These are phyloP conservation scores for Cosmopolites sordidus DNA, from an alignment of 2,888 invertebrate species.

Conservation along the genomic window DNA sequence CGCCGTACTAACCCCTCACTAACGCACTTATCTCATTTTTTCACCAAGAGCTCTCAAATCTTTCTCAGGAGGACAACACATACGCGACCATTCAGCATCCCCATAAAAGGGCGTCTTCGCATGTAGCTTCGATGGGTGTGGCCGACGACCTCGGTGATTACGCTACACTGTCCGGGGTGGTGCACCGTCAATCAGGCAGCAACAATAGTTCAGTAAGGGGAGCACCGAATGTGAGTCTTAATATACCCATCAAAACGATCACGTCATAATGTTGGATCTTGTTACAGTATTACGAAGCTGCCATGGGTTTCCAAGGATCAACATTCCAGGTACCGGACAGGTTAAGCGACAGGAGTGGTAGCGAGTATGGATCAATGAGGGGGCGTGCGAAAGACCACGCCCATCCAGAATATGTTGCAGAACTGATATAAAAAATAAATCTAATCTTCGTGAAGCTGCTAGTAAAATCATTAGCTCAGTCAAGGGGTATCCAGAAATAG, in stretches of 20 bases:
- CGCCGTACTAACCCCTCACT: constrained; percentile 7
- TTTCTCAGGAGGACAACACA: constrained; percentile 64
- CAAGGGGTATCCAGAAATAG: too few species aligned
- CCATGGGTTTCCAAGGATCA: constrained; percentile 64
- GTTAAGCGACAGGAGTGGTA: constrained; percentile 30
- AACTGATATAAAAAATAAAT: constrained; percentile 48
- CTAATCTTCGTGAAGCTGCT: too few species aligned
- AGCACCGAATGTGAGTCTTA: constrained; percentile 51
- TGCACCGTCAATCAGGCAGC: constrained; percentile 44
- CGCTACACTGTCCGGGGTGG: constrained; percentile 57
- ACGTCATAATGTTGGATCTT: neutral
- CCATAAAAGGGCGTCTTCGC: constrained; percentile 48
- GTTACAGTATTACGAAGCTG: constrained; percentile 58
- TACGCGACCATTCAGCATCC: constrained; percentile 77
- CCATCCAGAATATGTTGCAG: constrained; percentile 59
- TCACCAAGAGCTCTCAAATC: constrained; percentile 27
- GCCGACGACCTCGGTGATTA: constrained; percentile 59
- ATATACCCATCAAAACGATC: neutral
- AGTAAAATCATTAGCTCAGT: too few species aligned
- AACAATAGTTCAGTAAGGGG: constrained; percentile 54
- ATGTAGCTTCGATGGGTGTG: constrained; percentile 47
- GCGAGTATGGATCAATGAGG: constrained; percentile 38
- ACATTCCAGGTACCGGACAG: constrained; percentile 67
- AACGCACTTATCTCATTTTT: constrained; percentile 16
- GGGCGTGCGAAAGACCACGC: constrained; percentile 45